phyloP scores from a whole-genome alignment of 2,113 vertebrate species.

The Takifugu flavidus region DNA sequence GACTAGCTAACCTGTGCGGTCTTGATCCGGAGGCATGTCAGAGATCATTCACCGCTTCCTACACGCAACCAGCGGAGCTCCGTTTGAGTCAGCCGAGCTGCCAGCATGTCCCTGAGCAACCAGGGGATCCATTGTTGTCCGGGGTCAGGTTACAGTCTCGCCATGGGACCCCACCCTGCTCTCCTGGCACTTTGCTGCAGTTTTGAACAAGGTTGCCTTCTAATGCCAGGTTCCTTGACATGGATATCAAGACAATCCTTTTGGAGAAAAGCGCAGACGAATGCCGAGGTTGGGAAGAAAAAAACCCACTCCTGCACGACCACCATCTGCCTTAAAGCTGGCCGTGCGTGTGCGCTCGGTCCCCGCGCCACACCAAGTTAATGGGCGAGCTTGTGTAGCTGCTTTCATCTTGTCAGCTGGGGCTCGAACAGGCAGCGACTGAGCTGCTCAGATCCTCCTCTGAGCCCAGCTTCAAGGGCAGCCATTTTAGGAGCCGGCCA shows the following conservation, averaged over 20 bases:
- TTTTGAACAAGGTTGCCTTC: conserved; percentile 86
- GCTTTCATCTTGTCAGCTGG: conserved; percentile 88
- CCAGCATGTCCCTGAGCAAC: conserved; percentile 74
- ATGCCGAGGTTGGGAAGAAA: conserved; percentile 13
- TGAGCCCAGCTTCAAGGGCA: conserved; percentile 85
- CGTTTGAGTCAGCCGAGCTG: conserved; percentile 52
- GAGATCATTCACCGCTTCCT: conserved; percentile 24
- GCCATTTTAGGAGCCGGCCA: conserved; percentile 94
- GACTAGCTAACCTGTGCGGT: no score
- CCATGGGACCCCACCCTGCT: conserved; percentile 85
- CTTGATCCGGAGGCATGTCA: no score
- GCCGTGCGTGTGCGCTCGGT: conserved; percentile 71
- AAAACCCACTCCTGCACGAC: conserved; percentile 55
- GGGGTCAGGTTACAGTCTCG: conserved; percentile 92
- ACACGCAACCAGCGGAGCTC: conserved; percentile 47
- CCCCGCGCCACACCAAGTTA: conserved; percentile 82
- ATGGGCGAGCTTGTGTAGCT: conserved; percentile 85
- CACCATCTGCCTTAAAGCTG: conserved; percentile 74
- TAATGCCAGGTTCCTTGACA: conserved; percentile 75
- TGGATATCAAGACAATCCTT: conserved; percentile 63
- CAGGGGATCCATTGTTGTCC: conserved; percentile 83
- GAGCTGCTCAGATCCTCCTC: conserved; percentile 88
- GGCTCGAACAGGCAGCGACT: conserved; percentile 87
- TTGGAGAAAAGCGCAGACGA: conserved; percentile 29
- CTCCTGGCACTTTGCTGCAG: conserved; percentile 86